These are phyloP conservation scores for Xylota segnis DNA, from an alignment of 2,888 invertebrate species.

Conservation along the genomic window DNA sequence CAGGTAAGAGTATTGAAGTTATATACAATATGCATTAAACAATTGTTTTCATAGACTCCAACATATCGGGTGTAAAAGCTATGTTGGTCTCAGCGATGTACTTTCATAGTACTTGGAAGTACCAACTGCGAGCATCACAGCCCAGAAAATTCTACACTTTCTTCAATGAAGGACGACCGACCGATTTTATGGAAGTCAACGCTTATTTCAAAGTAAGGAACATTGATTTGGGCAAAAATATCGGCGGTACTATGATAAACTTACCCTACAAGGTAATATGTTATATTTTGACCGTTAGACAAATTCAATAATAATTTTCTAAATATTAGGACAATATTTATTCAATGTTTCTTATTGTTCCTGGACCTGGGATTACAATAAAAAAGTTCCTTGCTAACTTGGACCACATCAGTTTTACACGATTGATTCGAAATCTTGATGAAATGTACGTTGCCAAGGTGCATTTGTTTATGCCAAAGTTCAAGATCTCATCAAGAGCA, in stretches of 20 bases:
- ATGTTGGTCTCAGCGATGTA: constrained; percentile 78
- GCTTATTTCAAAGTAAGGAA: constrained; percentile 53
- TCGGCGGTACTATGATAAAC: constrained; percentile 88
- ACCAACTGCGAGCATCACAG: constrained; percentile 59
- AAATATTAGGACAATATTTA: constrained; percentile 84
- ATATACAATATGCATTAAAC: not conserved
- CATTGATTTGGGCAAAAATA: constrained; percentile 85
- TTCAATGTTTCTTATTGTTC: constrained; percentile 85
- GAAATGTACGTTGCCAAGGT: constrained; percentile 23
- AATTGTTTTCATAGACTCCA: constrained; percentile 41
- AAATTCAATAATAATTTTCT: not conserved
- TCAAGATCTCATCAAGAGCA: constrained; percentile 67
- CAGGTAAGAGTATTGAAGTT: constrained; percentile 81
- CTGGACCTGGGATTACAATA: constrained; percentile 81
- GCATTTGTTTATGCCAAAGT: constrained; percentile 78
- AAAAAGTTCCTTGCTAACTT: constrained; percentile 81
- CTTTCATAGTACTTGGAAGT: constrained; percentile 78
- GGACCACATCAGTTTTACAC: constrained; percentile 80
- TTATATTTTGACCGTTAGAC: not conserved
- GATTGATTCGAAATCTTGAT: constrained; percentile 73
- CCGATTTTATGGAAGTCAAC: constrained; percentile 79
- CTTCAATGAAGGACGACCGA: constrained; percentile 85
- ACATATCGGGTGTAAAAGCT: constrained; percentile 56
- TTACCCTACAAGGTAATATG: constrained; percentile 88
- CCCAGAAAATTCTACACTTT: constrained; percentile 87